Conservation (phyloP, 2,888 invertebrate species). For the Nomada ferruginata region DNA sequence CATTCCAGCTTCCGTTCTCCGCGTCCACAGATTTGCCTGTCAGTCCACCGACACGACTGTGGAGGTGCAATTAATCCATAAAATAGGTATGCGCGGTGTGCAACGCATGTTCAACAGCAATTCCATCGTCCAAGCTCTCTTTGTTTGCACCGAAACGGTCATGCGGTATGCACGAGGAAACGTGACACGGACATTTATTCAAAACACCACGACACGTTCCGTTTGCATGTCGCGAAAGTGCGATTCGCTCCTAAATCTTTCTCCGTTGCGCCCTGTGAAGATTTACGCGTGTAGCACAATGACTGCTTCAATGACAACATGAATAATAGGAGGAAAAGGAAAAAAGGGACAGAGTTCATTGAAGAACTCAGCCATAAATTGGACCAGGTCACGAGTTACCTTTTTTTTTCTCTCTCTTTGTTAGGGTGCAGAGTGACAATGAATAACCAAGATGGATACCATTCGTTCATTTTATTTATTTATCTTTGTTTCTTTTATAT, state of each 20-base stretch:
- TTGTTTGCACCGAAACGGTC: slow-evolving; percentile 53
- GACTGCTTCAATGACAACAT: slow-evolving; percentile 45
- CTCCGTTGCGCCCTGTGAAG: background rate
- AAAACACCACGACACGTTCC: slow-evolving; percentile 46
- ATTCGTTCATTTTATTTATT: background rate
- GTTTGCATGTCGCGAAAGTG: slow-evolving; percentile 43
- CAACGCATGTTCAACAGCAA: slow-evolving; percentile 55
- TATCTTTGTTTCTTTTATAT: background rate
- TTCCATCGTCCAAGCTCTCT: slow-evolving; percentile 49
- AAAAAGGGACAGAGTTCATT: slow-evolving; percentile 3
- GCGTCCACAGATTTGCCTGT: slow-evolving; percentile 19
- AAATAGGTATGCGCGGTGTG: slow-evolving; percentile 55
- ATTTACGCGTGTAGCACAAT: slow-evolving; percentile 40
- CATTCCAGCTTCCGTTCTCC: background rate
- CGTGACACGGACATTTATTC: slow-evolving; percentile 60
- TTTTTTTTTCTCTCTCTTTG: background rate
- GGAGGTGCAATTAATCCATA: slow-evolving; percentile 58
- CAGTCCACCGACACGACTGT: slow-evolving; percentile 3
- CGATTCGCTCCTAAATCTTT: slow-evolving; percentile 49
- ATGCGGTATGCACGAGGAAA: slow-evolving; percentile 43
- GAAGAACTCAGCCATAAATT: slow-evolving; percentile 8
- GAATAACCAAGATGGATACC: background rate
- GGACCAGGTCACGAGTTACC: background rate
- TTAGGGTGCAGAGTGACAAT: background rate
- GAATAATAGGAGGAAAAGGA: slow-evolving; percentile 5